Evolutionary conservation across 2,888 invertebrate species (phyloP), one percentile per base, ranked within the genome.

Genomic region (Salpingus planirostris): DNA sequence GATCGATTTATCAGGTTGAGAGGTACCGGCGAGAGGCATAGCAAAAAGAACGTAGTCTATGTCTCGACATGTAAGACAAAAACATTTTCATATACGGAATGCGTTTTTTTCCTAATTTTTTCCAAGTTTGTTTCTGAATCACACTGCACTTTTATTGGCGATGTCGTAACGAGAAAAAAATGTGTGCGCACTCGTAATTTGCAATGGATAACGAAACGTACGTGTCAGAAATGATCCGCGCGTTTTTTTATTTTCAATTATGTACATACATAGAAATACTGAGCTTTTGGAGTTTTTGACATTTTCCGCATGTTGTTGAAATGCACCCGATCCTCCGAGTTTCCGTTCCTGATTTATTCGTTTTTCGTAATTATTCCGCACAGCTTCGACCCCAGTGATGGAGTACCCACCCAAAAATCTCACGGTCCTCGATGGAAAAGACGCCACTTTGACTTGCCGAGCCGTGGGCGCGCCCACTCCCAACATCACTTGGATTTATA

Each of bases 381-480:
- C 71, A 91, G 93, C 91, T 46, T 83, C 91, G 44, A 78, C 82
- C 47, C 93, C 95, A 14, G 74, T 88, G 47, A 83, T 93, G 79
- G 83, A 86, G 62, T 72, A 70, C 35, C 76, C 80, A 40, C 93
- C 93, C 8, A 74, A 78, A 59, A 92, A 95, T 70, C 68, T 82
- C 42, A 93, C 93, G 7, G 85, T 91, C 41, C 70, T 93, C 49
- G 92, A 93, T 63, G 93, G 92, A 30, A 89, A 89, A 66, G 92
- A 93, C 67, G 90, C 88, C 31, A 84, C 86, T 31, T 73, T 95
- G 50, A 72, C 74, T 36, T 96, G 96, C 65, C 75, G 86, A 48
- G 92, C 90, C 14, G 76, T 81, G 31, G 95, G 95, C 28, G 90
- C 93, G 11, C 95, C 95, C 12, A 75, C 78, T 46, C 95, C 96